phyloP scores from a whole-genome alignment of 1,140 invertebrate genomes.

The Cyrtorhinus lividipennis region DNA sequence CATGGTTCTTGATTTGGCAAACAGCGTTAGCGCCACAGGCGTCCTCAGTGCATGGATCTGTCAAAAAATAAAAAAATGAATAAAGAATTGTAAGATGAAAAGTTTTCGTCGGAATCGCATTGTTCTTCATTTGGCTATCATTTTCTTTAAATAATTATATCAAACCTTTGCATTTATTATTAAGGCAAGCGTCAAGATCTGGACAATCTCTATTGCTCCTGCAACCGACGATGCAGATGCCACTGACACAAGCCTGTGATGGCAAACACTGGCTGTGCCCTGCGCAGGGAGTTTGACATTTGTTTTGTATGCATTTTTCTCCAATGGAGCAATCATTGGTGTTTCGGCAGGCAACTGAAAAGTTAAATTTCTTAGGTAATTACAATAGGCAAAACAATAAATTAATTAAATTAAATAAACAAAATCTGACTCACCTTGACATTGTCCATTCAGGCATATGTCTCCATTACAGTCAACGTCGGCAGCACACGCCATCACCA shows the following conservation, averaged over 20 bases:
- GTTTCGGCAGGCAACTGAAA: conserved; percentile 57
- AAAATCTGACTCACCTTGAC: conserved; percentile 38
- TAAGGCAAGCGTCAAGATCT: conserved; percentile 57
- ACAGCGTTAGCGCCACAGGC: conserved; percentile 73
- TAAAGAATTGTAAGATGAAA: neutral
- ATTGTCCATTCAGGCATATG: conserved; percentile 66
- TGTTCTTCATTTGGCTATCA: neutral
- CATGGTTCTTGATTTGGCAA: conserved; percentile 55
- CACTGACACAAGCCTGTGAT: conserved; percentile 63
- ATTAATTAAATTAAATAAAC: neutral
- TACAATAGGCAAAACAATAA: neutral
- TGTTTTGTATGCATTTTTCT: conserved; percentile 62
- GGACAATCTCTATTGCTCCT: conserved; percentile 65
- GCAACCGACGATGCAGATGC: conserved; percentile 66
- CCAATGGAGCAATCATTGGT: conserved; percentile 60
- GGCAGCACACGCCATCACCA: conserved; percentile 42
- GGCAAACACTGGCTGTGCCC: conserved; percentile 62
- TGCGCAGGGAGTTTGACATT: conserved; percentile 59
- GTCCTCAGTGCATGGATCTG: conserved; percentile 61
- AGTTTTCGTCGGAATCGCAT: neutral
- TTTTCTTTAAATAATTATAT: neutral
- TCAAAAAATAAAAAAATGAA: conserved; percentile 6
- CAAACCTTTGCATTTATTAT: conserved; percentile 58
- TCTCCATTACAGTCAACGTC: conserved; percentile 62
- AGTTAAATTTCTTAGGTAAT: conserved; percentile 17